Percentiles rank a stretch among this genome's conserved stretches.
phyloP scores from a whole-genome alignment of 2,888 invertebrate species.

The Xanthorhoe spadicearia region DNA sequence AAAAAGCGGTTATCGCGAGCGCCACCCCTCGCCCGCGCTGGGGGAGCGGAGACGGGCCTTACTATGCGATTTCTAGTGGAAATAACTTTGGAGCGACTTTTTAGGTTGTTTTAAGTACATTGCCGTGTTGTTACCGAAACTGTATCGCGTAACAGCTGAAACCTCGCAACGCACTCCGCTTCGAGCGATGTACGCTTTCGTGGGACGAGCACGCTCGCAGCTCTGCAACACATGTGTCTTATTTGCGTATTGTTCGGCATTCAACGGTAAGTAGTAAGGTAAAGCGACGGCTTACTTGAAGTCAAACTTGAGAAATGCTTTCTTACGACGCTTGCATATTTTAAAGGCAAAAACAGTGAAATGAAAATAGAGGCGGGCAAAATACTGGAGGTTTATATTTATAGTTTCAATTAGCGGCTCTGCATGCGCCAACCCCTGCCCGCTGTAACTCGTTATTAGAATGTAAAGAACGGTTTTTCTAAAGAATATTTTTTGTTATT shows the following conservation, averaged over 20 bases:
- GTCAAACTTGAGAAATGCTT: constrained; percentile 51
- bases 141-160: constrained; percentile 46
- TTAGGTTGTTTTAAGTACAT: constrained; percentile 69
- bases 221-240: constrained; percentile 55
- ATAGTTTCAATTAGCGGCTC: constrained; percentile 80
- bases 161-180: constrained; percentile 48
- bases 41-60: constrained; percentile 52
- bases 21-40: constrained; percentile 28
- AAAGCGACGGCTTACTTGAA: constrained; percentile 39
- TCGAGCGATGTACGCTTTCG: constrained; percentile 28
- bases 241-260: constrained; percentile 51
- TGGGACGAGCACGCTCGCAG: constrained; percentile 8
- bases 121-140: constrained; percentile 59
- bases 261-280: constrained; percentile 47
- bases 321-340: constrained; percentile 51
- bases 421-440: constrained; percentile 62
- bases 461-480: constrained; percentile 54
- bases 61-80: constrained; percentile 55
- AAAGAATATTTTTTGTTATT: constrained; percentile 43
- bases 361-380: constrained; percentile 66
- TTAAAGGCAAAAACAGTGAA: constrained; percentile 55
- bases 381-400: constrained; percentile 73
- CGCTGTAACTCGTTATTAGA: constrained; percentile 57
- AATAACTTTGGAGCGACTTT: constrained; percentile 63
- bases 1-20: constrained; percentile 81